Evolutionary conservation across 53 echinoderm and acorn worm genomes (phyloP), one percentile per base, ranked within the genome.

Genomic region (Arbacia lixula): DNA sequence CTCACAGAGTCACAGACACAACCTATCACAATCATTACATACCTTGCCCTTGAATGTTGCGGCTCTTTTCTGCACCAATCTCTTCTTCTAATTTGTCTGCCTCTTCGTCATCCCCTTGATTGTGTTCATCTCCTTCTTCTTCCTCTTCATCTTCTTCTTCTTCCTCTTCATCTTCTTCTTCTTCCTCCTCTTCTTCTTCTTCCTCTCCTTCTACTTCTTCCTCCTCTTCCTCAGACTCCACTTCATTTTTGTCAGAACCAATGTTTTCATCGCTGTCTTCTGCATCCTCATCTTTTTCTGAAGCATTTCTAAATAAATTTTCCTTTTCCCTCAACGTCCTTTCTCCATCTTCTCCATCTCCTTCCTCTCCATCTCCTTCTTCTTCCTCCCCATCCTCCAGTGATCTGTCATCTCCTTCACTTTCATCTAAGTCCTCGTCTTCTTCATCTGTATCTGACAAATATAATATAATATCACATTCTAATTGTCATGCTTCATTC

Each of bases 361-460:
- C 54, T 51, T 55, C 76, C 38, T 67, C 52, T 16, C 50, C 68
- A 30, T 54, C 84, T 31, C 53, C 75, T 2, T 43, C 36, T 11
- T 76, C 65, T 2, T 31, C 66, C 0, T 25, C 25, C 27, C 50
- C 76, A 16, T 64, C 63, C 33, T 61, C 37, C 39, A 1, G 51
- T 24, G 61, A 12, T 43, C 16, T 19, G 40, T 39, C 58, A 56
- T 32, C 61, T 17, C 36, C 81, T 46, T 62, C 71, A 34, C 52
- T 54, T 24, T 86, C 90, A 17, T 83, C 82, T n/a, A 41, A 0
- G 61, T 80, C 82, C 55, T 86, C 86, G 25, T 85, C 85, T 16
- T 62, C 77, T 33, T 73, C 61, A 62, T 19, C 37, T 35, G 56
- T 35, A 61, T 72, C 72, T 72, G 71, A 66, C n/a, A n/a, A n/a